Percentiles rank a stretch among this genome's conserved stretches.
phyloP scores from a whole-genome alignment of 2,888 invertebrate genomes.

The Encarsia formosa region DNA sequence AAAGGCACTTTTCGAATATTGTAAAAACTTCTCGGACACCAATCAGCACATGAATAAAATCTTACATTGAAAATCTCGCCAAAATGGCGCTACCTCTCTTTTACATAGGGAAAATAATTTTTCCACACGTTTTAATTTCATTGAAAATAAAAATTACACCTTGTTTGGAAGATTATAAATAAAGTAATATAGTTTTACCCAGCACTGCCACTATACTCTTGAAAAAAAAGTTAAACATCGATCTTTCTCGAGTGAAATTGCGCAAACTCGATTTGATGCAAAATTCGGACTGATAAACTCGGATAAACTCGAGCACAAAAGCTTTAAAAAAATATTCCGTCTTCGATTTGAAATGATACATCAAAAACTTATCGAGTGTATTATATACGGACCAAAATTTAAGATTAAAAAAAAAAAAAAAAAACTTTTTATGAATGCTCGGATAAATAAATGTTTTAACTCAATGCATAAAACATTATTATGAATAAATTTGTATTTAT shows the following conservation, averaged over 20 bases:
- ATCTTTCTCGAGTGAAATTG: not conserved
- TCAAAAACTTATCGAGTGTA: too few relatives aligned
- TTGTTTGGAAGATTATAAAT: not conserved
- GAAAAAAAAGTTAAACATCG: not conserved
- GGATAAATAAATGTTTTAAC: too few relatives aligned
- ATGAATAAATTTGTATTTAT: too few relatives aligned
- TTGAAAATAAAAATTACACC: not conserved
- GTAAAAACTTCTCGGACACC: not conserved
- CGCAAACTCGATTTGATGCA: not conserved
- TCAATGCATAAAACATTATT: too few relatives aligned
- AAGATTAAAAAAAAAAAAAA: too few relatives aligned
- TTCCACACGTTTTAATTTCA: not conserved
- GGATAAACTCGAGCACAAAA: not conserved
- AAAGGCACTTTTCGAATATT: not conserved
- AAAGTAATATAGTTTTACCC: not conserved
- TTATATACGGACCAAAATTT: too few relatives aligned
- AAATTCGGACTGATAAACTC: constrained; percentile 1
- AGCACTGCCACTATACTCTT: constrained; percentile 8
- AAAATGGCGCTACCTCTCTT: not conserved
- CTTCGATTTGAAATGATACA: too few relatives aligned
- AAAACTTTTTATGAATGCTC: too few relatives aligned
- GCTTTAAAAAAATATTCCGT: too few relatives aligned
- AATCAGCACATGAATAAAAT: not conserved
- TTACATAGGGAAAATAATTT: not conserved
- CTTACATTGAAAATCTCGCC: not conserved